Base-by-base conservation (phyloP, 2,888 invertebrate species). In the Auanema sp. region DNA sequence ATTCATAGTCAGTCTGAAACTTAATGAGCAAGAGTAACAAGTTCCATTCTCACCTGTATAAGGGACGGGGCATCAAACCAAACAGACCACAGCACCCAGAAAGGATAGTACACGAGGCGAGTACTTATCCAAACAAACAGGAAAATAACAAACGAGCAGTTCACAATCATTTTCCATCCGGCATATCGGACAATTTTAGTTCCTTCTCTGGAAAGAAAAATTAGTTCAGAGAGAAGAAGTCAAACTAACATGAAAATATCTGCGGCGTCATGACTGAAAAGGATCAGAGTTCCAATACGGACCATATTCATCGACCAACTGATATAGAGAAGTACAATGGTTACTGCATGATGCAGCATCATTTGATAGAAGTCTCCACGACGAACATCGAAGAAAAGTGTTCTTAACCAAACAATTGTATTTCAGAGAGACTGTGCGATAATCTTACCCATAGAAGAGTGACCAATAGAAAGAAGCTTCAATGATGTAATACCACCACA, bases 391-490 rank as follows among this genome's bases (percentile, higher is more conserved):
- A 81, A 89, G 70, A 84, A 72, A n/a, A 81, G 58, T 24, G 79
- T 71, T 65, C 83, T 78, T 68, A 65, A 73, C 66, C 52, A n/a
- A 23, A 23, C 12, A 50, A 24, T 12, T 2, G 12, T 41, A n/a
- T 47, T 10, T 16, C 47, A 47, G 47, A 47, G 4, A 18, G 18
- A 47, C 18, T 16, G 4, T 43, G 43, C 43, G 11, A 47, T 16
- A 60, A 51, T 67, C 75, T 70, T 68, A 73, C 71, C 71, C 69
- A 51, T 71, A 68, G 41, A 79, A 77, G 25, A 91, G 90, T 18
- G 96, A 91, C 92, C 93, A 94, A 85, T 97, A 98, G 87, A 96
- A 96, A 40, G 92, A 89, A 84, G 92, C 89, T 52, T 93, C 93
- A 72, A 93, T 88, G 90, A 96, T 93, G 87, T 97, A 98, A 86